Evolutionary conservation across 2,888 invertebrate species (phyloP), one percentile per base, ranked within the genome.

Genomic region (Carpatolechia fugitivella): DNA sequence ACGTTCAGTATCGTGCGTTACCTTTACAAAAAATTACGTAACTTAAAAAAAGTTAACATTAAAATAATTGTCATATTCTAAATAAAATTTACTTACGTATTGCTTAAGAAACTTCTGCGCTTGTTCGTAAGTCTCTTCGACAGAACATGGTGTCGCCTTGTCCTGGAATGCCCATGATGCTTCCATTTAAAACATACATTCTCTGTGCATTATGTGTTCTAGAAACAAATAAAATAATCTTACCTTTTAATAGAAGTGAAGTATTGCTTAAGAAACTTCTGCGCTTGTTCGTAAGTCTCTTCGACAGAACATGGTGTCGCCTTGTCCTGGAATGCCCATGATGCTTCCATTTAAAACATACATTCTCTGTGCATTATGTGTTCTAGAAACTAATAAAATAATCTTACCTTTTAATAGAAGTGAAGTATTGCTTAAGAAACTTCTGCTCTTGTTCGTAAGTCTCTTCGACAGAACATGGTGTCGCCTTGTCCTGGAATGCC

Each of bases 31-130:
- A n/a, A n/a, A n/a, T n/a, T n/a, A n/a, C n/a, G n/a, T n/a, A n/a
- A n/a, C n/a, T n/a, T n/a, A n/a, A n/a, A n/a, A n/a, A n/a, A n/a
- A n/a, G n/a, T n/a, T n/a, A n/a, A n/a, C n/a, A n/a, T n/a, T n/a
- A n/a, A n/a, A n/a, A n/a, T n/a, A n/a, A n/a, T n/a, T n/a, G n/a
- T n/a, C n/a, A n/a, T n/a, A n/a, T n/a, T n/a, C n/a, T n/a, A n/a
- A n/a, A n/a, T n/a, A n/a, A n/a, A n/a, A n/a, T n/a, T n/a, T n/a
- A n/a, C n/a, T n/a, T n/a, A n/a, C n/a, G 84, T 98, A 98, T 82
- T 98, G 96, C 73, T 95, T 94, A 50, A 98, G 91, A 81, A 98
- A 98, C 67, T 96, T 94, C 78, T 96, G 94, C 20, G 98, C 98
- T 53, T 97, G 95, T 41, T 91, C 82, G 59, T 95, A 90, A 0